A percentile compares a stretch with the other conserved stretches of the same genome.
These are phyloP conservation scores for Rhamphomyia laevipes DNA, from an alignment of 2,888 invertebrate genomes.

Conservation along the genomic window DNA sequence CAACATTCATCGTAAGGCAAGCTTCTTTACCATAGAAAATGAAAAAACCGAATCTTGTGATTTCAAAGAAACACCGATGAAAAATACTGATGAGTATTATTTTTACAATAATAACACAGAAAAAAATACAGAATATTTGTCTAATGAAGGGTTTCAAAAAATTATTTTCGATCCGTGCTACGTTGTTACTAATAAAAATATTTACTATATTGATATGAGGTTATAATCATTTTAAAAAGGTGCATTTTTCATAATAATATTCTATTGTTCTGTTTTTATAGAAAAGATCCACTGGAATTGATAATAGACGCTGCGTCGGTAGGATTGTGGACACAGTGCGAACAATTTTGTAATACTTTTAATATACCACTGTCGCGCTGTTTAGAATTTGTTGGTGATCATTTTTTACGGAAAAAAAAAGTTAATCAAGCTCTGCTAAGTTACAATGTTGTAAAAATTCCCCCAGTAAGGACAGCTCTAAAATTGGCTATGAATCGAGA, in stretches of 20 bases:
- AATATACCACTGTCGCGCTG: slow-evolving; percentile 34
- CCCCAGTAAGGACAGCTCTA: slow-evolving; percentile 36
- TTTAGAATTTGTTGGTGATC: slow-evolving; percentile 71
- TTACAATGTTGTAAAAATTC: slow-evolving; percentile 61
- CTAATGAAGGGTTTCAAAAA: slow-evolving; percentile 28
- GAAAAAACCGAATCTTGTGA: slow-evolving; percentile 30
- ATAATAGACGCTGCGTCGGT: slow-evolving; percentile 33
- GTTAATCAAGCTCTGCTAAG: slow-evolving; percentile 66
- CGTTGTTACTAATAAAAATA: slow-evolving; percentile 35
- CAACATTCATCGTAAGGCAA: no score
- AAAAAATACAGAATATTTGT: slow-evolving; percentile 25
- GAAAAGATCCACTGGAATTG: slow-evolving; percentile 31
- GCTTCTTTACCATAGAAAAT: slow-evolving; percentile 13
- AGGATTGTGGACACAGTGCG: slow-evolving; percentile 32
- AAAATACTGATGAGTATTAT: neutral
- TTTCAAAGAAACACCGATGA: slow-evolving; percentile 23
- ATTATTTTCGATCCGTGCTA: slow-evolving; percentile 37
- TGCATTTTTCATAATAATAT: neutral
- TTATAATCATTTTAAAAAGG: slow-evolving; percentile 8
- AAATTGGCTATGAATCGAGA: slow-evolving; percentile 39
- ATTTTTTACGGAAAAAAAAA: slow-evolving; percentile 60
- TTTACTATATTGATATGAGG: slow-evolving; percentile 34
- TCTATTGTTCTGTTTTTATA: slow-evolving; percentile 12
- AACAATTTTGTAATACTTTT: slow-evolving; percentile 37
- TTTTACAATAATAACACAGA: slow-evolving; percentile 18